Evolutionary conservation across 2,888 invertebrate genomes (phyloP), one percentile per base, ranked within the genome.

Genomic region (Crepidodera aurea): DNA sequence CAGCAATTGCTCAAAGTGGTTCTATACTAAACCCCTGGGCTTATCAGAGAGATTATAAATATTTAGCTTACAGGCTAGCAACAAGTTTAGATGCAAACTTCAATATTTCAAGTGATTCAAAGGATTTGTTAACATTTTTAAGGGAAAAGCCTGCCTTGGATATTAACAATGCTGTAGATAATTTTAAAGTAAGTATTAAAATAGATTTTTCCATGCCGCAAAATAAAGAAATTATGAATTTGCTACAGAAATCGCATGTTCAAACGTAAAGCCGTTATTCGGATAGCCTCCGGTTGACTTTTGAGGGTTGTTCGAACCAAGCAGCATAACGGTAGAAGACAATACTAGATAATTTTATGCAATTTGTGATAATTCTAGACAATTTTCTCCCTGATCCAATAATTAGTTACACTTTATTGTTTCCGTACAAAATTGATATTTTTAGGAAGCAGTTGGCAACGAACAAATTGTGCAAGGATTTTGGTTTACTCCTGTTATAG

Each of bases 11-110:
- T 12, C 75, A 77, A 65, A 78, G 78, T 59, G 80, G 79, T 2
- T 75, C 75, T n/a, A 70, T 75, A 5, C 59, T 80, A 8, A 70
- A 71, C 57, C 76, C 78, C 0, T 79, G 79, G 79, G 73, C 79
- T n/a, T 75, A 78, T 44, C 74, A 75, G 58, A 70, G 75, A 59
- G 70, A 75, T 48, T 70, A 75, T 19, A 69, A 65, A 46, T 63
- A 67, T 27, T 67, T 74, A 3, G 73, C 76, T 0, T 73, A 72
- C 46, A 54, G 68, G 44, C 66, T 73, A 1, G 76, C 72, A 25
- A 65, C 72, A 2, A 60, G 70, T 25, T 59, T 77, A 15, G 71
- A 75, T 54, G 46, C 68, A 1, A 68, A 69, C 6, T 69, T 73
- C 46, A 51, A 67, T 27, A 32, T 16, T 13, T 62, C 65, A 27